phyloP scores from a whole-genome alignment of 1,140 invertebrate species.

The Cydia fagiglandana region DNA sequence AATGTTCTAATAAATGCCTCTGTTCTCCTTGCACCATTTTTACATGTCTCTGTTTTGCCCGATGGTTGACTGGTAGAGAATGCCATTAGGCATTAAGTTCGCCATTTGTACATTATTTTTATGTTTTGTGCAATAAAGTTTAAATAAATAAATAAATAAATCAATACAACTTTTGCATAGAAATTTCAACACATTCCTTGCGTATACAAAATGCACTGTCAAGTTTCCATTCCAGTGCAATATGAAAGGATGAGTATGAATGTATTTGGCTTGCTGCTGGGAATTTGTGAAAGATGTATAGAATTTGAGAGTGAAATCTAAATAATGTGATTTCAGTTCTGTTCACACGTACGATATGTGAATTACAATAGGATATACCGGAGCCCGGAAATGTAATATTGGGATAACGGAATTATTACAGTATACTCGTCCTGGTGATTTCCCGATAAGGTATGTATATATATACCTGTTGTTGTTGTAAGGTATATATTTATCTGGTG shows the following conservation, averaged over 20 bases:
- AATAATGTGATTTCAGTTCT: conserved; percentile 9
- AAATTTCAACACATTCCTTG: conserved; percentile 14
- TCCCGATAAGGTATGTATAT: too few species aligned
- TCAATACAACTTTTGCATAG: conserved; percentile 25
- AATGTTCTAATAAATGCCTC: too few species aligned
- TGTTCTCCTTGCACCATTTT: too few species aligned
- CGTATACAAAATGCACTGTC: conserved; percentile 8
- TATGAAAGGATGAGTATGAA: conserved; percentile 16
- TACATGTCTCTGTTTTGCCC: too few species aligned
- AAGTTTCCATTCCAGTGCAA: conserved; percentile 8
- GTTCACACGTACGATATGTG: neutral
- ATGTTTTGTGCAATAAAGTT: too few species aligned
- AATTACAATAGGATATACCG: neutral
- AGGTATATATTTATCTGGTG: too few species aligned
- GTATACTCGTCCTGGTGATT: neutral
- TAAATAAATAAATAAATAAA: too few species aligned
- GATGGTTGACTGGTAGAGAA: too few species aligned
- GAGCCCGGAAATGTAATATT: neutral
- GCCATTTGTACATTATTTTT: too few species aligned
- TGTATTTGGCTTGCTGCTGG: conserved; percentile 18
- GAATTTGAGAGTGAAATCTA: conserved; percentile 11
- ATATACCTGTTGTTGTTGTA: too few species aligned
- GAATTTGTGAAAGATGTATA: conserved; percentile 22
- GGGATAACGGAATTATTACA: neutral
- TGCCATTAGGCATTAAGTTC: too few species aligned